These are phyloP conservation scores for Bellardia bayeri DNA, from an alignment of 2,888 invertebrate genomes.

Conservation along the genomic window DNA sequence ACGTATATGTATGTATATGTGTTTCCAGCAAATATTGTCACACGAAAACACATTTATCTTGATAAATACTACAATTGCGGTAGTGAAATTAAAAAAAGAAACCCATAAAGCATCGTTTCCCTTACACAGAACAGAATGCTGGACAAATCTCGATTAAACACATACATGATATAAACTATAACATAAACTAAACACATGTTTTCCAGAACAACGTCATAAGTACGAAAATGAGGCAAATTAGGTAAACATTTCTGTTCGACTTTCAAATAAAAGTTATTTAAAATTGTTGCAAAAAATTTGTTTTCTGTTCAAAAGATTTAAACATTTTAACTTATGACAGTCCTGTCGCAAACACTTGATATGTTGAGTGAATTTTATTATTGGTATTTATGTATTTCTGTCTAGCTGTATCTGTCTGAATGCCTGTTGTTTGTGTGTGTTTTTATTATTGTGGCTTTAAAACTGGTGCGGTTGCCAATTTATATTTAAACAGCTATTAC, in stretches of 20 bases:
- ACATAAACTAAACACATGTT: neutral
- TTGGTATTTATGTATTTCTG: neutral
- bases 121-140: neutral
- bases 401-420: neutral
- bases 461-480: slow-evolving; percentile 9
- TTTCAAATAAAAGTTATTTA: too few relatives aligned
- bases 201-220: too few relatives aligned
- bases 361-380: neutral
- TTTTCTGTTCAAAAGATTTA: too few relatives aligned
- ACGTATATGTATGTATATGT: too few relatives aligned
- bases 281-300: too few relatives aligned
- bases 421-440: too few relatives aligned
- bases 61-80: neutral
- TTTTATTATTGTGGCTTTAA: slow-evolving; percentile 32
- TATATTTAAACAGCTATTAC: slow-evolving; percentile 39
- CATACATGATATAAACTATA: neutral
- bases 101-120: neutral
- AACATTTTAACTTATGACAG: neutral
- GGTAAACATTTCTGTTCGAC: too few relatives aligned
- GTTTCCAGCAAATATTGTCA: too few relatives aligned
- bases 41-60: slow-evolving; percentile 9
- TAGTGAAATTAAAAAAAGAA: neutral
- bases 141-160: slow-evolving; percentile 1
- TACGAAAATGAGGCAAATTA: too few relatives aligned
- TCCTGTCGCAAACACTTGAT: neutral